phyloP scores from a whole-genome alignment of 2,888 invertebrate species.

The Hirtodrosophila alboralis region DNA sequence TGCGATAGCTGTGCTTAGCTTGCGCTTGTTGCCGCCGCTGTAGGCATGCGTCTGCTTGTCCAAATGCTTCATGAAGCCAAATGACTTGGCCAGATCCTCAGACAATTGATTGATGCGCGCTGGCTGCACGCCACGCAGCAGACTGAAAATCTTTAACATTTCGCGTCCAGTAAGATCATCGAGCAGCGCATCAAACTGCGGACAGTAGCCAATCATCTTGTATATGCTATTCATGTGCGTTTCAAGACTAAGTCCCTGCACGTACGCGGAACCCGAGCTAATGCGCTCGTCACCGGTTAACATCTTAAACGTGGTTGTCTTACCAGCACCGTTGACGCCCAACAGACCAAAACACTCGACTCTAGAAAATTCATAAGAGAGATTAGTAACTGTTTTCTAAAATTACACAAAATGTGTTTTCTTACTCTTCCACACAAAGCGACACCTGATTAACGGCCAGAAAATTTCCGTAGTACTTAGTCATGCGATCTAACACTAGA shows the following conservation, averaged over 20 bases:
- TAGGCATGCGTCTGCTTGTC: conserved; percentile 87
- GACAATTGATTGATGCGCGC: conserved; percentile 77
- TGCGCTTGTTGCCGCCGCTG: conserved; percentile 90
- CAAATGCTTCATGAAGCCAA: conserved; percentile 87
- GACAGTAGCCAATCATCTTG: conserved; percentile 89
- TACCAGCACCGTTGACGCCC: conserved; percentile 94
- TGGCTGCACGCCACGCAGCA: conserved; percentile 87
- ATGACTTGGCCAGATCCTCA: conserved; percentile 84
- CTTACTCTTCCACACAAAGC: conserved; percentile 84
- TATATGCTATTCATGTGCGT: conserved; percentile 86
- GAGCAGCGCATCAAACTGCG: conserved; percentile 90
- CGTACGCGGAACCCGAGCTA: conserved; percentile 89
- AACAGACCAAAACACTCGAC: conserved; percentile 92
- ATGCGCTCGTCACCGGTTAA: conserved; percentile 92
- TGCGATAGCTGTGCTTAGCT: conserved; percentile 89
- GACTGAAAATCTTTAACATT: conserved; percentile 87
- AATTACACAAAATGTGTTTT: background rate
- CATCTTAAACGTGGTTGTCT: conserved; percentile 95
- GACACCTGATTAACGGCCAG: conserved; percentile 92
- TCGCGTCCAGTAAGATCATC: conserved; percentile 90
- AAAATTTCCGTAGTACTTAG: conserved; percentile 90
- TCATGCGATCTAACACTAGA: conserved; percentile 87
- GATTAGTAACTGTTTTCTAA: background rate
- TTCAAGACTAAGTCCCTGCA: conserved; percentile 86
- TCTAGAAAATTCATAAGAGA: background rate